Conservation (phyloP, 2,888 invertebrate species). For the Mylabris sibirica region DNA sequence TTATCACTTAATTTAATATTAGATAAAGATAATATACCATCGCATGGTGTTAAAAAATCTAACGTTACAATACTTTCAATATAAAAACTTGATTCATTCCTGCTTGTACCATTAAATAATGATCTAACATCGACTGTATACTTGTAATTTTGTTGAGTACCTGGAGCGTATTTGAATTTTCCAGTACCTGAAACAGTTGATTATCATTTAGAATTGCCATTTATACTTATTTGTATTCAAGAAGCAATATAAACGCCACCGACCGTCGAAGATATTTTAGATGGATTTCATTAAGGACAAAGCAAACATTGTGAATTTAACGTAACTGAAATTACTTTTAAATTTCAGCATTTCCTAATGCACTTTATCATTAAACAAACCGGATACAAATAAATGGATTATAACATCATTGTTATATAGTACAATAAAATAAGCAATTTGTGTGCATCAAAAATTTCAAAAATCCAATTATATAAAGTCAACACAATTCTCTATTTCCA, state of each 20-base stretch:
- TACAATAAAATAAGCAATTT: not conserved
- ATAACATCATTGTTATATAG: not conserved
- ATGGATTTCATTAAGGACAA: slow-evolving; percentile 31
- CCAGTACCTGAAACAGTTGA: slow-evolving; percentile 61
- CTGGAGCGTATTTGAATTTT: slow-evolving; percentile 71
- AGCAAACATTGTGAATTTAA: slow-evolving; percentile 29
- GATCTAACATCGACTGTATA: slow-evolving; percentile 77
- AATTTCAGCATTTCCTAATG: slow-evolving; percentile 16
- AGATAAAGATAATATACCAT: slow-evolving; percentile 72
- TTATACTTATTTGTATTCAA: slow-evolving; percentile 41
- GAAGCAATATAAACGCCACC: slow-evolving; percentile 38
- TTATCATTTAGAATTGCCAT: slow-evolving; percentile 37
- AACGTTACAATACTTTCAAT: slow-evolving; percentile 69
- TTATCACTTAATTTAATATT: slow-evolving; percentile 70
- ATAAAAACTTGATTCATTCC: slow-evolving; percentile 74
- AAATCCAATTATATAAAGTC: not conserved
- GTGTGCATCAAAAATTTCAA: not conserved
- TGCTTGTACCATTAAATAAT: slow-evolving; percentile 73
- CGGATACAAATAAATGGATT: not conserved
- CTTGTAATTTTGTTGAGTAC: slow-evolving; percentile 72
- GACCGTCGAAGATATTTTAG: slow-evolving; percentile 34
- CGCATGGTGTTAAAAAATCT: slow-evolving; percentile 75
- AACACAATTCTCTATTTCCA: not conserved
- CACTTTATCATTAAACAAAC: not conserved
- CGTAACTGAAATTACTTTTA: slow-evolving; percentile 28